Percentiles rank a stretch among this genome's conserved stretches.
Conservation (phyloP, 1,140 invertebrate genomes). For the Brachionus sp. region DNA sequence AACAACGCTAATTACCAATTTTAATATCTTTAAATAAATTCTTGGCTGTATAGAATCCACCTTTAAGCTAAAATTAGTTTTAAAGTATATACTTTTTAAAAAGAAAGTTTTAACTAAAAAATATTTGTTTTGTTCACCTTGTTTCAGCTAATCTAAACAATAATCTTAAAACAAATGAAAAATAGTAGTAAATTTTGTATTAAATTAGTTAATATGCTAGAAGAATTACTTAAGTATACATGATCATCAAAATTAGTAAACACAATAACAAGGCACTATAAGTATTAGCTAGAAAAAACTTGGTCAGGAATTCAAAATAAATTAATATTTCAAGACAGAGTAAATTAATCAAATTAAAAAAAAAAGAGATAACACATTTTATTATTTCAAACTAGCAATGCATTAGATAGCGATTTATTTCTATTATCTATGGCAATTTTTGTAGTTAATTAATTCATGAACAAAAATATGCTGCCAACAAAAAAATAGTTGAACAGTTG, state of each 20-base stretch:
- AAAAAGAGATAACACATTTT: not conserved
- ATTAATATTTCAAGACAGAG: not conserved
- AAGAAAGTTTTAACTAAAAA: not conserved
- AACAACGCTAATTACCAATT: not conserved
- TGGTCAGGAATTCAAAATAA: not conserved
- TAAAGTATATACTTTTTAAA: not conserved
- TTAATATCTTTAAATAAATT: not conserved
- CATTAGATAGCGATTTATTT: not conserved
- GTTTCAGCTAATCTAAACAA: conserved; percentile 1
- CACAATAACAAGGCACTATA: not conserved
- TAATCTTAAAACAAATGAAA: conserved; percentile 11
- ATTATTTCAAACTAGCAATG: not conserved
- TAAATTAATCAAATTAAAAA: not conserved
- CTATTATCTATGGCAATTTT: not conserved
- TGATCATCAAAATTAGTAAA: not conserved
- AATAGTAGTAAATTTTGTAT: not conserved
- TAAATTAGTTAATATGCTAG: not conserved
- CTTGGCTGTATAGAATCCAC: not conserved
- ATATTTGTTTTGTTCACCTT: not conserved
- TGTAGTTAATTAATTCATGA: not conserved
- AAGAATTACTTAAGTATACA: not conserved
- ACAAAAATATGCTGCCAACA: not conserved
- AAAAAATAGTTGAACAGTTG: not conserved
- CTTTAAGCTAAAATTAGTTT: not conserved
- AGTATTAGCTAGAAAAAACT: not conserved